Base-by-base conservation (phyloP, 2,113 vertebrate species). In the Pantherophis guttatus region DNA sequence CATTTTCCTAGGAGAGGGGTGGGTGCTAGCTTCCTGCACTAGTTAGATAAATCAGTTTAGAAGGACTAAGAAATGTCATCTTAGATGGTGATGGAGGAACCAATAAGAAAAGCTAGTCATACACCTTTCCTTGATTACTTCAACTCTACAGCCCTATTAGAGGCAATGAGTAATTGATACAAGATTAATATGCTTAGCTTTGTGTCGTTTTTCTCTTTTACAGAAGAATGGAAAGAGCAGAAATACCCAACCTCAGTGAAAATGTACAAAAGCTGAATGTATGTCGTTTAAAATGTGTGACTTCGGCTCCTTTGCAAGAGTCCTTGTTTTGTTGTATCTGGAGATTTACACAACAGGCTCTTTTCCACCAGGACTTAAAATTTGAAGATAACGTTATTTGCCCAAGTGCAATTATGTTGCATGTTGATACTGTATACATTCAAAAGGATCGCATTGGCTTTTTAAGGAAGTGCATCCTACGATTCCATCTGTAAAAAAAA, bases 211-310 rank as follows among this genome's bases (percentile, higher is more conserved):
- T 5, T 93, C 88, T 21, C 0, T 91, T 90, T 95, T 94, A 29
- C 29, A 97, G 96, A 93, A 70, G 54, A 39, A 53, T 90, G 54
- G 19, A 94, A 81, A 0, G 1, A 54, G 94, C 70, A 85, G 19
- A 86, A 33, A 92, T 86, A 62, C 91, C 0, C 94, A 55, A 58
- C 10, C 5, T 70, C 23, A 87, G 90, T 87, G 75, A 81, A 90
- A 1, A 29, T 70, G 89, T 29, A 53, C 5, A 52, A 44, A 87
- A 87, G 23, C 15, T 33, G 29, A 6, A 15, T n/a, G 10, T 59
- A 12, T 33, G 39, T 58, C 10, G 17, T 65, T 54, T 21, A 21
- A 48, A 44, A 88, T 75, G n/a, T 44, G 53, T 86, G 23, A 29
- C 39, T 58, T 2, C 50, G 11, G 29, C 29, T 7, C 8, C 26